These are phyloP conservation scores for Orthosia gothica DNA, from an alignment of 2,888 invertebrate genomes.

Conservation along the genomic window DNA sequence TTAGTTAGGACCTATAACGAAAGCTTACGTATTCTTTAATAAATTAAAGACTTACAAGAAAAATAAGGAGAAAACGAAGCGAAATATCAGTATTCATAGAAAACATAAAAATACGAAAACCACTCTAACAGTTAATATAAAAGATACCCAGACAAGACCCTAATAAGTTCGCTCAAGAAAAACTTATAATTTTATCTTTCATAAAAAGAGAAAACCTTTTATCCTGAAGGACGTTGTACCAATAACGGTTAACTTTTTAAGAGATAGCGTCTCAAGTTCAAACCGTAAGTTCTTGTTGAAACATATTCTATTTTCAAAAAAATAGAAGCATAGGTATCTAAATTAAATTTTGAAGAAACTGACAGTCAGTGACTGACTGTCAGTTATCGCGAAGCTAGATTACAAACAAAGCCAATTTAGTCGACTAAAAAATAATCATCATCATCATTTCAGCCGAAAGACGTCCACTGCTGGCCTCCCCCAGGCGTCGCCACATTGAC, in stretches of 20 bases:
- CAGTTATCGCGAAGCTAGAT: too few relatives aligned
- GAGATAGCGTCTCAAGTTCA: conserved; percentile 11
- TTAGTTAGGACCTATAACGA: too few relatives aligned
- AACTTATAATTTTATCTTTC: conserved; percentile 37
- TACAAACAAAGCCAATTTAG: too few relatives aligned
- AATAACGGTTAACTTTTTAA: conserved; percentile 11
- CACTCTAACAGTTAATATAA: conserved; percentile 24
- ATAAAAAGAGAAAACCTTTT: conserved; percentile 31
- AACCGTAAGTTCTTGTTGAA: not conserved
- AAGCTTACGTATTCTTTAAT: too few relatives aligned
- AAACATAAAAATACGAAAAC: conserved; percentile 13
- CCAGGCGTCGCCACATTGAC: too few relatives aligned
- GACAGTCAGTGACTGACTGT: too few relatives aligned
- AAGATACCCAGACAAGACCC: conserved; percentile 17
- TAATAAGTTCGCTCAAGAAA: conserved; percentile 21
- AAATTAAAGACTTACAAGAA: not conserved
- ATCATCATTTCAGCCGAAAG: too few relatives aligned
- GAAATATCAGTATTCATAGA: conserved; percentile 11
- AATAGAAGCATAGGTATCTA: too few relatives aligned
- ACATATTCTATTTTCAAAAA: not conserved
- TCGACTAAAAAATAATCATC: too few relatives aligned
- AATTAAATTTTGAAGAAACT: too few relatives aligned
- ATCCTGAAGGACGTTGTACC: conserved; percentile 20
- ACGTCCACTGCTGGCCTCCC: too few relatives aligned
- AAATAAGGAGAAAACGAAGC: not conserved